Percentiles rank a stretch among this genome's conserved stretches.
Conservation (phyloP, 2,888 invertebrate species). For the Athalia cordata region DNA sequence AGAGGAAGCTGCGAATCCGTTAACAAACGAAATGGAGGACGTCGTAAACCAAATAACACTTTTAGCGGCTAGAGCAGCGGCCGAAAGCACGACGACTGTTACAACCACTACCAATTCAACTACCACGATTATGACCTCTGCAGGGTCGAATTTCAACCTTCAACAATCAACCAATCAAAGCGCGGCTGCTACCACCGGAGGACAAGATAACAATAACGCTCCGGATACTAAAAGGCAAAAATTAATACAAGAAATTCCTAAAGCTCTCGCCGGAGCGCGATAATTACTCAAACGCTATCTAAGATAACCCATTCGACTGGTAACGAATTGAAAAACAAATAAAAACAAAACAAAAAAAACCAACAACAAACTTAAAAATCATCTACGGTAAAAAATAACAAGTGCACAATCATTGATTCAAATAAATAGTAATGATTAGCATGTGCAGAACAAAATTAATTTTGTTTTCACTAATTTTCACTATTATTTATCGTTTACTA, state of each 20-base stretch:
- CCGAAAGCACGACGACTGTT: slow-evolving; percentile 74
- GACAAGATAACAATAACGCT: slow-evolving; percentile 67
- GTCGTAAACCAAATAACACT: slow-evolving; percentile 89
- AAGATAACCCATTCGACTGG: too few relatives aligned
- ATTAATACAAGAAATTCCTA: slow-evolving; percentile 64
- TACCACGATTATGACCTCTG: too few relatives aligned
- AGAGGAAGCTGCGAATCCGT: slow-evolving; percentile 71
- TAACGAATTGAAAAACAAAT: not conserved
- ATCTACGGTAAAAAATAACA: too few relatives aligned
- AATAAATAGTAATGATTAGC: too few relatives aligned
- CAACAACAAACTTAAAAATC: too few relatives aligned
- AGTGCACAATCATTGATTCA: too few relatives aligned
- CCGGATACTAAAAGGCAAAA: slow-evolving; percentile 68
- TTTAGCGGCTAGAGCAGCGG: slow-evolving; percentile 85
- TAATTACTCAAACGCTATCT: slow-evolving; percentile 48
- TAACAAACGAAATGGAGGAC: slow-evolving; percentile 88
- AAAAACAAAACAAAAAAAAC: too few relatives aligned
- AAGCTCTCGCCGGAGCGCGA: slow-evolving; percentile 66
- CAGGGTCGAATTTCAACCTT: too few relatives aligned
- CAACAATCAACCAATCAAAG: slow-evolving; percentile 47
- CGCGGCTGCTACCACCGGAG: too few relatives aligned
- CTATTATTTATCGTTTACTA: not conserved
- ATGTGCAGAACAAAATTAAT: too few relatives aligned
- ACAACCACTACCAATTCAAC: too few relatives aligned
- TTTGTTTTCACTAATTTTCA: slow-evolving; percentile 1